Evolutionary conservation across 2,797 vertebrate species (phyloP).

Genomic region (Sebastolobus altivelis): DNA sequence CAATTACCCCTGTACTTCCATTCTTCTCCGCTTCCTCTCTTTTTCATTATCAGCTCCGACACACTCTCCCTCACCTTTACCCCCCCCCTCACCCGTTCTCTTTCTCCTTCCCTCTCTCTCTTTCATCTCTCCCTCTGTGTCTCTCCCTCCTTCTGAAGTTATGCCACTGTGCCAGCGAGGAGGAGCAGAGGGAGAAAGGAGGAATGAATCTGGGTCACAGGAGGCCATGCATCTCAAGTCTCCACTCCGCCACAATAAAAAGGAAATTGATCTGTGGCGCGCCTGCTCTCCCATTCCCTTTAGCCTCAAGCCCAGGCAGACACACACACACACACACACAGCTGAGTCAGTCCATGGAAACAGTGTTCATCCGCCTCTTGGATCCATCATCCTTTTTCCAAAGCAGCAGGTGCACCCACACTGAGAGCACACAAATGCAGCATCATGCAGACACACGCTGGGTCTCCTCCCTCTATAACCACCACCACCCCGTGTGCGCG

Average conservation of each 20-base stretch:
- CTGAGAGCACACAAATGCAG: conserved; percentile 34
- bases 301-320: conserved; percentile 30
- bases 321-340: conserved; percentile 22
- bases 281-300: conserved; percentile 54
- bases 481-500: background rate
- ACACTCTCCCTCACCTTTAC: background rate
- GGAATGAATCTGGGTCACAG: conserved; percentile 86
- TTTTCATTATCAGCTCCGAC: conserved; percentile 29
- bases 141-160: conserved; percentile 56
- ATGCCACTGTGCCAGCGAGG: conserved; percentile 70
- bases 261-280: conserved; percentile 79
- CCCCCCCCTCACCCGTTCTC: conserved; percentile 21
- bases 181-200: conserved; percentile 74
- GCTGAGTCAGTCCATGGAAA: conserved; percentile 56
- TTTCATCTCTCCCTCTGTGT: conserved; percentile 45
- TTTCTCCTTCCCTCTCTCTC: background rate
- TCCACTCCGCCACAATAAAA: conserved; percentile 73
- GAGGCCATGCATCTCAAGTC: conserved; percentile 88
- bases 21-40: conserved; percentile 20
- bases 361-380: conserved; percentile 61
- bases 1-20: conserved; percentile 20
- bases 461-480: conserved; percentile 4
- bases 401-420: conserved; percentile 71
- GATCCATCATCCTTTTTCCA: conserved; percentile 59
- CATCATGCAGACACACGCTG: conserved; percentile 39